Base-by-base conservation (phyloP, 23 tunicate species). In the Botrylloides violaceus region DNA sequence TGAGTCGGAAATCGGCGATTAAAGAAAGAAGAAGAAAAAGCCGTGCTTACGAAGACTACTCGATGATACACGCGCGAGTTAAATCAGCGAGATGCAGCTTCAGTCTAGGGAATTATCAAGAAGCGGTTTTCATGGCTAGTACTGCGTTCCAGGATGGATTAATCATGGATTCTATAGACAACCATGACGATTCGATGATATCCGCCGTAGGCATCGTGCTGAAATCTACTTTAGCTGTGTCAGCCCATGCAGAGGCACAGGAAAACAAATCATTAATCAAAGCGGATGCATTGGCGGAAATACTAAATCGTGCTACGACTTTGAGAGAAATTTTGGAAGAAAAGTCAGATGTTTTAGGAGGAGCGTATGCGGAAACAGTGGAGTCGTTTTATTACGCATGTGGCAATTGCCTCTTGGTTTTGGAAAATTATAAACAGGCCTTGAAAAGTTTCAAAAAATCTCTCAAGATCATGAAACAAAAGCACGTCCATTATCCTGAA, bases 11-110 rank as follows among this genome's bases (percentile, higher is more conserved):
- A 30, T 1, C 58, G 25, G 26, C 43, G 9, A 43, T 68, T 24
- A 68, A 35, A 37, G 74, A 68, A 39, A 38, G 37, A 30, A 38
- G 57, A 43, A 68, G 74, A 25, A 39, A 43, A 9, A 68, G 74
- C 58, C 36, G 56, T 35, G 74, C 47, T 35, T 36, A 18, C 20
- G 58, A 68, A 43, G 74, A 68, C 7, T 32, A 38, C 26, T 37
- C 74, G 22, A 36, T 68, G 30, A 32, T 68, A n/a, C 74, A 38
- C 56, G 47, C 37, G 18, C 23, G 58, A 68, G 74, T 68, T 19
- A 68, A 43, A 22, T 68, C 74, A 7, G 74, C 74, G 12, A 55
- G 37, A 28, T 68, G 74, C 29, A 68, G 74, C n/a, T 68, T 68
- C 43, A 43, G 37, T 6, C 30, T 68, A 12, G 58, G 58, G 37